phyloP scores from a whole-genome alignment of 2,113 vertebrate genomes.

The Chaetorhynchus papuensis region DNA sequence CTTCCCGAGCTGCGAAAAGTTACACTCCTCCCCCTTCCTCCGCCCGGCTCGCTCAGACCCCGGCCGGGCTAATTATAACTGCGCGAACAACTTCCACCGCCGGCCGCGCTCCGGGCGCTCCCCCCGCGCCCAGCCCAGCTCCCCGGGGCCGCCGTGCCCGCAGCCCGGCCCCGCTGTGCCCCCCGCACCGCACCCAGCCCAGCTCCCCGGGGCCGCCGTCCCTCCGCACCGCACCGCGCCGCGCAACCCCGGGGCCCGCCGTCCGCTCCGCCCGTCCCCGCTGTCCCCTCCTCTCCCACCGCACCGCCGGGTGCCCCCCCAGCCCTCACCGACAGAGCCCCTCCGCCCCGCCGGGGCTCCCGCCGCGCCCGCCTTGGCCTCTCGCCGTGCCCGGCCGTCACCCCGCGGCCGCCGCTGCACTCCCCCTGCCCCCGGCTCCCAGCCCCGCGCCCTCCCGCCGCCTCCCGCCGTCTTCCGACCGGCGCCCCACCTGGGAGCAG shows the following conservation, averaged over 20 bases:
- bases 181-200: background rate
- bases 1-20: constrained; percentile 58
- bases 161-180: background rate
- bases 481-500: background rate
- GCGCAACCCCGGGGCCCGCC: background rate
- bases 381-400: background rate
- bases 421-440: background rate
- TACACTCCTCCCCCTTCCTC: constrained; percentile 48
- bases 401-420: background rate
- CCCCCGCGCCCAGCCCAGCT: background rate
- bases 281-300: background rate
- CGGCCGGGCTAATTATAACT: constrained; percentile 51
- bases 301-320: background rate
- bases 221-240: background rate
- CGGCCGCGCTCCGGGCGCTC: background rate
- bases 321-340: background rate
- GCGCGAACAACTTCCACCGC: constrained; percentile 32
- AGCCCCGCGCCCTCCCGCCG: background rate
- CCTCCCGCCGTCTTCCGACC: background rate
- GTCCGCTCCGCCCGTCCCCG: background rate
- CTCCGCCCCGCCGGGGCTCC: background rate
- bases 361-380: background rate
- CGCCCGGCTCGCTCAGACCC: background rate
- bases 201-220: background rate
- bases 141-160: background rate